Base-by-base conservation (phyloP, 53 echinoderm and acorn worm genomes). In the Crossaster papposus region DNA sequence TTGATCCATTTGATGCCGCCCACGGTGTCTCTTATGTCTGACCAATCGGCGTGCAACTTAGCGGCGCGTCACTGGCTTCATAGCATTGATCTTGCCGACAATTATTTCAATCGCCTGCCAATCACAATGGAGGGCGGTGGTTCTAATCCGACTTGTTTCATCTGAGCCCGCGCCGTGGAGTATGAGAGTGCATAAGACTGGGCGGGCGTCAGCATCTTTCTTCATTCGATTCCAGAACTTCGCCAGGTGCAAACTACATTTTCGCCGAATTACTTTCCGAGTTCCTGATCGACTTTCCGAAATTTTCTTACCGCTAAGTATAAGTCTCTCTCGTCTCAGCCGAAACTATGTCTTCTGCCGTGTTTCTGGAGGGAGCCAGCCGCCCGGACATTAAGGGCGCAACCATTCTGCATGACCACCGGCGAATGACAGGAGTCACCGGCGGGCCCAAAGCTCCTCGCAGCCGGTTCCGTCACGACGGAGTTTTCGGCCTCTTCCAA, bases 261-360 rank as follows among this genome's bases (percentile, higher is more conserved):
- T 35, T 53, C 10, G 31, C 30, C 26, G 31, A 30, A 73, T 44
- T 14, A 24, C 18, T 34, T 53, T 70, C 70, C 7, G 13, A 26
- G 15, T 1, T 36, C 38, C 2, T 13, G 33, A 28, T 24, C 65
- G 26, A 44, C 10, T 44, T 82, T 24, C n/a, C 0, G 2, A 24
- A 68, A 44, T 44, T 44, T 1, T n/a, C 14, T 65, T 1, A 30
- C 14, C 11, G 51, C 22, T 14, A 53, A 29, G 17, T n/a, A n/a
- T n/a, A n/a, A 13, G 23, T 24, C 37, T 64, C 20, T 28, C 72
- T 6, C 31, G 58, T 32, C n/a, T n/a, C n/a, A n/a, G n/a, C n/a
- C n/a, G 3, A 87, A 44, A 20, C 30, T 62, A 87, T 87, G 87
- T 87, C 77, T 77, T 33, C 62, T 31, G 62, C 76, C 58, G 62